A percentile compares a stretch with the other conserved stretches of the same genome.
Evolutionary conservation across 2,888 invertebrate genomes (phyloP).

Genomic region (Drosophila prolongata): DNA sequence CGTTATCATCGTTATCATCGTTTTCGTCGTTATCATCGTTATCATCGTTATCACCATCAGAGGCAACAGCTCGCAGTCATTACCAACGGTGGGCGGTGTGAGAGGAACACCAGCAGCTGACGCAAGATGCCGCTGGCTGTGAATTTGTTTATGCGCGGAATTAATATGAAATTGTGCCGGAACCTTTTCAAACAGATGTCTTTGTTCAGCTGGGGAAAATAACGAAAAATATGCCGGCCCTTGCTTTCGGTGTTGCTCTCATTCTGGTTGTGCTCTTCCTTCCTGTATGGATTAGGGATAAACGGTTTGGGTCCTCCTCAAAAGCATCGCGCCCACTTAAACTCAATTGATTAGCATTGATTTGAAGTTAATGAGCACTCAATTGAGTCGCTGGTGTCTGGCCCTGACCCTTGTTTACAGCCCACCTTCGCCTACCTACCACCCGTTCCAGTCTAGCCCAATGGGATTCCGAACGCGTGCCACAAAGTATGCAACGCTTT

Average conservation of each 20-base stretch:
- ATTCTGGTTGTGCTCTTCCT: neutral
- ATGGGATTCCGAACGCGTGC: slow-evolving; percentile 37
- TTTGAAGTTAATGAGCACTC: slow-evolving; percentile 73
- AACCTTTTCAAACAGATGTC: slow-evolving; percentile 6
- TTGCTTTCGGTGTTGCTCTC: neutral
- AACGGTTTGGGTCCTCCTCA: slow-evolving; percentile 11
- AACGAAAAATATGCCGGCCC: neutral
- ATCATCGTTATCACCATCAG: slow-evolving; percentile 19
- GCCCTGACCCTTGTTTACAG: slow-evolving; percentile 1
- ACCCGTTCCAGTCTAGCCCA: neutral
- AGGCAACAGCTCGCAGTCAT: slow-evolving; percentile 52
- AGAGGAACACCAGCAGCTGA: slow-evolving; percentile 21
- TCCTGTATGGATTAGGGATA: slow-evolving; percentile 2
- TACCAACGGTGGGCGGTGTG: slow-evolving; percentile 15
- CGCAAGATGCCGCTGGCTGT: slow-evolving; percentile 49
- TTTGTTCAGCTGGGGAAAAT: slow-evolving; percentile 13
- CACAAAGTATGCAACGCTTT: slow-evolving; percentile 67
- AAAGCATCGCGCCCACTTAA: slow-evolving; percentile 19
- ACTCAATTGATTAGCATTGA: slow-evolving; percentile 76
- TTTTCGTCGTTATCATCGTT: slow-evolving; percentile 22
- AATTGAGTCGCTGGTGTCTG: slow-evolving; percentile 51
- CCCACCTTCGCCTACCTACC: neutral
- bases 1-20: slow-evolving; percentile 29
- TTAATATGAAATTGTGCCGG: slow-evolving; percentile 37
- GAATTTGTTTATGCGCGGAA: slow-evolving; percentile 64